phyloP scores from a whole-genome alignment of 1,140 invertebrate species.

The Lerema accius region DNA sequence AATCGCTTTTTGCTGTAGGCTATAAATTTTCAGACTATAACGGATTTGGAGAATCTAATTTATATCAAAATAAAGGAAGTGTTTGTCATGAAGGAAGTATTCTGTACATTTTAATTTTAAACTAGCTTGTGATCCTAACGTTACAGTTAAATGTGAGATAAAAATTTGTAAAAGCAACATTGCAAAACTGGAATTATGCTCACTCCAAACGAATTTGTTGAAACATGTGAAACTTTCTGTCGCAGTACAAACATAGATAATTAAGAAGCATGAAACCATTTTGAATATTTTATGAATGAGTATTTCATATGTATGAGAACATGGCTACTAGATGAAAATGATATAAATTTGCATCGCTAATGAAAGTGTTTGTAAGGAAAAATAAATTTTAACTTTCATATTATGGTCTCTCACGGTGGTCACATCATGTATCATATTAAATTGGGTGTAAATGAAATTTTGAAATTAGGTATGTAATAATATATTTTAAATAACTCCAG shows the following conservation, averaged over 20 bases:
- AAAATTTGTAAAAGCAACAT: conserved; percentile 13
- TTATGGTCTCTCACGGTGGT: neutral
- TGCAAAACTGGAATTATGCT: conserved; percentile 42
- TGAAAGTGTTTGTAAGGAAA: conserved; percentile 58
- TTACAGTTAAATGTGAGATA: neutral
- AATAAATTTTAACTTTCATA: conserved; percentile 15
- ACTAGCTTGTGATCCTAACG: too few species aligned
- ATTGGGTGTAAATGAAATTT: too few species aligned
- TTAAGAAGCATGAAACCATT: conserved; percentile 77
- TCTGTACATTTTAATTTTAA: too few species aligned
- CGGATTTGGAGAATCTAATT: too few species aligned
- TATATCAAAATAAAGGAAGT: too few species aligned
- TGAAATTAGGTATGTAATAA: too few species aligned
- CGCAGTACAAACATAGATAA: conserved; percentile 74
- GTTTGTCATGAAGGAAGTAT: too few species aligned
- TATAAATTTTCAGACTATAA: too few species aligned
- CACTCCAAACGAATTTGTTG: conserved; percentile 52
- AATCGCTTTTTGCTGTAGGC: conserved; percentile 2
- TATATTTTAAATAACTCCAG: too few species aligned
- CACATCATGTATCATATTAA: neutral
- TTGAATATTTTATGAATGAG: conserved; percentile 76
- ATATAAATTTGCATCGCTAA: conserved; percentile 73
- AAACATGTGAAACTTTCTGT: conserved; percentile 64
- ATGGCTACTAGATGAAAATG: conserved; percentile 74
- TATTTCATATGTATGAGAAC: conserved; percentile 79